Evolutionary conservation across 2,888 invertebrate species (phyloP).

Genomic region (Lithophane semibrunnea): DNA sequence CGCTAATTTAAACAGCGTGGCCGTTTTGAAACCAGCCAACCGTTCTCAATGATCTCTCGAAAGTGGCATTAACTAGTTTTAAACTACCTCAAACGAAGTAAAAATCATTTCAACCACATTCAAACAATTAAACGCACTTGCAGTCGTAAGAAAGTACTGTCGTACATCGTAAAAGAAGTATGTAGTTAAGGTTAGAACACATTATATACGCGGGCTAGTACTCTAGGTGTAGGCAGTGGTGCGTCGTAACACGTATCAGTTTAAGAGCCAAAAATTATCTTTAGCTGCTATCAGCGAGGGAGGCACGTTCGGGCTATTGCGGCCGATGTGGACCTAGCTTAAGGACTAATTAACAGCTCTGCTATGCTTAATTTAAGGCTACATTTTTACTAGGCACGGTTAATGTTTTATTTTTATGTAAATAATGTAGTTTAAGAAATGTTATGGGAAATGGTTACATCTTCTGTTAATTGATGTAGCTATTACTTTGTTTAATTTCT

Average conservation of each 20-base stretch:
- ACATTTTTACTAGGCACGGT: not conserved
- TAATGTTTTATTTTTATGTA: not conserved
- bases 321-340: constrained; percentile 31
- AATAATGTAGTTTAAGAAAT: not conserved
- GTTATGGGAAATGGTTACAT: not conserved
- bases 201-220: constrained; percentile 3
- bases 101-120: constrained; percentile 11
- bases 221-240: constrained; percentile 8
- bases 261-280: constrained; percentile 59
- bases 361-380: not conserved
- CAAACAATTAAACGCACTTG: constrained; percentile 25
- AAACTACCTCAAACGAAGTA: constrained; percentile 15
- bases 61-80: not conserved
- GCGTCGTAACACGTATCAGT: constrained; percentile 45
- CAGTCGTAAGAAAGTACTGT: constrained; percentile 11
- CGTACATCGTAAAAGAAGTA: constrained; percentile 22
- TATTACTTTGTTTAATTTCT: not conserved
- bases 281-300: constrained; percentile 36
- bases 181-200: constrained; percentile 30
- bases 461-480: not conserved
- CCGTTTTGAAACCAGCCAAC: constrained; percentile 6
- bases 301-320: constrained; percentile 44
- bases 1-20: not conserved
- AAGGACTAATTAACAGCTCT: constrained; percentile 19
- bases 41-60: not conserved